A percentile compares a stretch with the other conserved stretches of the same genome.
These are phyloP conservation scores for Dendroctonus ponderosae DNA, from an alignment of 1,140 invertebrate species.

Conservation along the genomic window DNA sequence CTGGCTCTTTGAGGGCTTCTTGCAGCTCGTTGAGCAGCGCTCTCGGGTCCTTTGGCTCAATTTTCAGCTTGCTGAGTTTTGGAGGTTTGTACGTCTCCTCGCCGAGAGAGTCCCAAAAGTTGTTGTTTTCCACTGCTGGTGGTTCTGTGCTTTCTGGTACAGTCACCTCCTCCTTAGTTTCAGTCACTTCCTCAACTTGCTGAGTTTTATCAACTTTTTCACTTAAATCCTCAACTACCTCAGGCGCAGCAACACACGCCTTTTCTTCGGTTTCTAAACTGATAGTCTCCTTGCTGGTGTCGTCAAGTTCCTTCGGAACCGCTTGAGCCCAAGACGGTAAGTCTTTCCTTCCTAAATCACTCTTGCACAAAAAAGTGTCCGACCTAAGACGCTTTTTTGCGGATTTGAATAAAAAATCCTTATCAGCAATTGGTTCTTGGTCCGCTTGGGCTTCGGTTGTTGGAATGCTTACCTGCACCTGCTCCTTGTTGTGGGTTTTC, in stretches of 20 bases:
- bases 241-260: not conserved
- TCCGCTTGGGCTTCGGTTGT: not conserved
- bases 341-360: conserved; percentile 5
- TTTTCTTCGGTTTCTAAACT: not conserved
- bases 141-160: not conserved
- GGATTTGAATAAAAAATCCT: conserved; percentile 7
- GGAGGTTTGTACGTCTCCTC: conserved; percentile 56
- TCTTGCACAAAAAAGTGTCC: conserved; percentile 27
- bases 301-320: not conserved
- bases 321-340: conserved; percentile 2
- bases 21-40: conserved; percentile 18
- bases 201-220: not conserved
- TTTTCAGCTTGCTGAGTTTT: conserved; percentile 48
- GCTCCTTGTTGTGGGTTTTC: not conserved
- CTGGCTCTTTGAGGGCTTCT: conserved; percentile 1
- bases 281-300: too few species aligned
- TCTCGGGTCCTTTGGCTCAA: conserved; percentile 26
- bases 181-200: not conserved
- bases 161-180: too few species aligned
- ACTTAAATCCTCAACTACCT: not conserved
- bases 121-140: not conserved
- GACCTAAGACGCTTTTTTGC: conserved; percentile 14
- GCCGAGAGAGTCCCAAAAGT: conserved; percentile 53
- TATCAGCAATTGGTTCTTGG: conserved; percentile 6
- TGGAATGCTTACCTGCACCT: not conserved